Evolutionary conservation across 2,888 invertebrate species (phyloP), one percentile per base, ranked within the genome.

Genomic region (Drosophila falleni): DNA sequence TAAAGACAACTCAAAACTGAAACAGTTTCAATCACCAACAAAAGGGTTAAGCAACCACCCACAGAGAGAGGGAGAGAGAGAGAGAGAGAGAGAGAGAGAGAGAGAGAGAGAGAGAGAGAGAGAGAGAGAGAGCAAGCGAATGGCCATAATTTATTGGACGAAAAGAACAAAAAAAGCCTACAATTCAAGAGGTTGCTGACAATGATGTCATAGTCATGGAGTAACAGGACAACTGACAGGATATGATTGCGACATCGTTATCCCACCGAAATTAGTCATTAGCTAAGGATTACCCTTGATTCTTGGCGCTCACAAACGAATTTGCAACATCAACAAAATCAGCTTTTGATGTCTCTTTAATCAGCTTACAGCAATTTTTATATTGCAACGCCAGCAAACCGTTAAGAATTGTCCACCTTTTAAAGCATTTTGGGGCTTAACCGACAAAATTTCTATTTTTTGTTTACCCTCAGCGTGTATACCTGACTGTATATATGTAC

Each of bases 211-310:
- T 79, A 55, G 53, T 35, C 13, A 15, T 70, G 16, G 44, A 26
- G 16, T 13, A 6, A 13, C 29, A 39, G 15, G 15, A 23, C 35
- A 68, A 35, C 44, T 58, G 67, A 50, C 76, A 72, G 81, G 79
- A 81, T 79, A 72, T 73, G 61, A 81, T 81, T 76, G 79, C 66
- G 65, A 76, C 71, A 78, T 73, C 73, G 51, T 81, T 72, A 69
- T 74, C 71, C 74, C 70, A 54, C 26, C 58, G 23, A 78, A 80
- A 81, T 81, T 76, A 76, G 73, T 62, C 62, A 80, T 78, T 79
- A 73, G n/a, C 15, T 51, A 5, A 23, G 66, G 51, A 70, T 63
- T 77, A 66, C 50, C 44, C 66, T 35, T 9, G 62, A 67, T 60
- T 60, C 42, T 42, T 47, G 50, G 33, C 42, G 59, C 50, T 37